These are phyloP conservation scores for Elgaria multicarinata DNA, from an alignment of 2,113 vertebrate species.

Conservation along the genomic window DNA sequence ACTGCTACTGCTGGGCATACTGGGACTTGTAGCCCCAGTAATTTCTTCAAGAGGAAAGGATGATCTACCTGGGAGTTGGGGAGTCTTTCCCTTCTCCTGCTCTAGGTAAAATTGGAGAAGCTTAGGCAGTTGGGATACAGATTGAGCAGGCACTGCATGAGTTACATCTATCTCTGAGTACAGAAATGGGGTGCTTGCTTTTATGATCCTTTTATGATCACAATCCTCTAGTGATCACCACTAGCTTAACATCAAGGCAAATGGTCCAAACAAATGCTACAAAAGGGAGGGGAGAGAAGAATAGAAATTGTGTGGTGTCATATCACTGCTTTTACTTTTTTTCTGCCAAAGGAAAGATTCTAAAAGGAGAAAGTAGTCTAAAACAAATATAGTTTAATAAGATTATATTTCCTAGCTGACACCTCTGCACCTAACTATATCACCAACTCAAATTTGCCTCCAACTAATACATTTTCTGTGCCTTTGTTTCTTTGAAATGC, in stretches of 20 bases:
- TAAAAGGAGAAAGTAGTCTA: not conserved
- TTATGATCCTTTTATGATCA: too few species aligned
- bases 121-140: too few species aligned
- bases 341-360: not conserved
- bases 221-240: not conserved
- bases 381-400: not conserved
- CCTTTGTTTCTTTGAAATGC: constrained; percentile 10
- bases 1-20: too few species aligned
- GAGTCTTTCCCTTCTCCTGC: too few species aligned
- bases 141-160: too few species aligned
- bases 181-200: too few species aligned
- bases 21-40: too few species aligned
- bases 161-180: too few species aligned
- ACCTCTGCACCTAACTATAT: not conserved
- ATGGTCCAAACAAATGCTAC: not conserved
- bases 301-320: not conserved
- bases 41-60: too few species aligned
- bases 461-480: not conserved
- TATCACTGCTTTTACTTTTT: not conserved
- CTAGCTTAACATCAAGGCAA: not conserved
- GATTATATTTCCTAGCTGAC: not conserved
- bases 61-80: too few species aligned
- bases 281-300: not conserved
- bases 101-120: too few species aligned
- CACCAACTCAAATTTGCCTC: constrained; percentile 5